These are phyloP conservation scores for Ricordea florida DNA, from an alignment of 92 coral and sea anemone genomes.

Conservation along the genomic window DNA sequence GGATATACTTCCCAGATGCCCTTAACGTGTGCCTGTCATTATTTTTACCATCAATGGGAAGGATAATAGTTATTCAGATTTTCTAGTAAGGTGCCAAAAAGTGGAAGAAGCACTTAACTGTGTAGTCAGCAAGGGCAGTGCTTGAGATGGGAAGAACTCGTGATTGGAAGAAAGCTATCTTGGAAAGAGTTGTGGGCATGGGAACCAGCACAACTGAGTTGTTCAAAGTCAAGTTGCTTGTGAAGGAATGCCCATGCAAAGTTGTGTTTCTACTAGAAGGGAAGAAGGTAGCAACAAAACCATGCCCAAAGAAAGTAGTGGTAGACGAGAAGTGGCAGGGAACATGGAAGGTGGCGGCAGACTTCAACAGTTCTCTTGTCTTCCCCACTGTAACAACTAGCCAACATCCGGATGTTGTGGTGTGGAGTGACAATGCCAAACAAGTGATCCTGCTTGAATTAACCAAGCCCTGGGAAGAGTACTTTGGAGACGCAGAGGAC, in stretches of 20 bases:
- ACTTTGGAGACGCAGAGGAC: slow-evolving; percentile 10
- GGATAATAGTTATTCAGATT: slow-evolving; percentile 42
- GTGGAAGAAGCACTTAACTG: slow-evolving; percentile 3
- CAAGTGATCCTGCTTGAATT: neutral
- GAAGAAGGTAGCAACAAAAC: neutral
- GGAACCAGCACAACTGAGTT: slow-evolving; percentile 8
- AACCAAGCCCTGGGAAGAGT: slow-evolving; percentile 15
- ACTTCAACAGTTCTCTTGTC: slow-evolving; percentile 5
- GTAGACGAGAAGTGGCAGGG: slow-evolving; percentile 1
- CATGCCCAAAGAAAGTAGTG: neutral
- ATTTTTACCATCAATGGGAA: slow-evolving; percentile 32
- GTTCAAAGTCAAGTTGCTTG: neutral
- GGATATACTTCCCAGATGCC: slow-evolving; percentile 33
- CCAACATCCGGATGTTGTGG: slow-evolving; percentile 9
- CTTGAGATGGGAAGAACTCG: slow-evolving; percentile 18
- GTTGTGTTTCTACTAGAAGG: neutral
- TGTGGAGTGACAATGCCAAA: slow-evolving; percentile 1
- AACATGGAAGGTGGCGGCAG: neutral
- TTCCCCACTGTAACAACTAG: neutral
- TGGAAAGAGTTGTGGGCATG: slow-evolving; percentile 45
- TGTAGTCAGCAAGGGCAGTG: slow-evolving; percentile 26
- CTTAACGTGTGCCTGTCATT: slow-evolving; percentile 42
- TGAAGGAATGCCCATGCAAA: neutral
- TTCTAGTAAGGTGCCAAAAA: slow-evolving; percentile 44
- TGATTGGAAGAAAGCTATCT: slow-evolving; percentile 5